Conservation (phyloP, 2,888 invertebrate genomes). For the Chymomyza amoena region DNA sequence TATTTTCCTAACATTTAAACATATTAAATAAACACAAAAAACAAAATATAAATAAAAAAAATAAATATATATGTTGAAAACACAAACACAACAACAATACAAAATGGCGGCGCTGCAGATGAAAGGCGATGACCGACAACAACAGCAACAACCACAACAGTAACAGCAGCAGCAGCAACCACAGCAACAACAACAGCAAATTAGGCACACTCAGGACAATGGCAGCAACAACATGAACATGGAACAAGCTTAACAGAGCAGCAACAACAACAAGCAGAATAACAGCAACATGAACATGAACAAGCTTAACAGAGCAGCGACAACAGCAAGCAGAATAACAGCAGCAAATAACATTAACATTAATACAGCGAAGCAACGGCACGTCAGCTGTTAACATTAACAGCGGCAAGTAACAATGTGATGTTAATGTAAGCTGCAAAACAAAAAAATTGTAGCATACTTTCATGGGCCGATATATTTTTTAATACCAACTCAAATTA, state of each 20-base stretch:
- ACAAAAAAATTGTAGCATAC: neutral
- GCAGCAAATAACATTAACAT: neutral
- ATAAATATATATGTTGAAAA: neutral
- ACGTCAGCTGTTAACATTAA: neutral
- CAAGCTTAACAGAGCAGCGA: neutral
- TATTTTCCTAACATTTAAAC: conserved; percentile 14
- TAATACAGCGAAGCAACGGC: neutral
- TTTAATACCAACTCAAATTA: too few species aligned
- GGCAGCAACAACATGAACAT: conserved; percentile 52
- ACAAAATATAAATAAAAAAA: conserved; percentile 5
- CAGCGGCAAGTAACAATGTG: neutral
- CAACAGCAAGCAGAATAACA: conserved; percentile 2
- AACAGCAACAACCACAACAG: conserved; percentile 62
- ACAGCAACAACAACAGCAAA: conserved; percentile 18
- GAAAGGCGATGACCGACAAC: conserved; percentile 79
- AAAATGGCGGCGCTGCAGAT: conserved; percentile 51
- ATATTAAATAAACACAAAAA: conserved; percentile 7
- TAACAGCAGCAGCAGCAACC: conserved; percentile 33
- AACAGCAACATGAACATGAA: conserved; percentile 31
- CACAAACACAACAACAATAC: neutral
- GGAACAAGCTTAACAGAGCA: conserved; percentile 10
- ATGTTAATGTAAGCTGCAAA: neutral
- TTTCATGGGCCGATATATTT: neutral
- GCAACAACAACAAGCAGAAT: neutral
- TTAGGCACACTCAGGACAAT: conserved; percentile 30